Evolutionary conservation across 2,113 vertebrate genomes (phyloP).

Genomic region (Chrysochloris asiatica): DNA sequence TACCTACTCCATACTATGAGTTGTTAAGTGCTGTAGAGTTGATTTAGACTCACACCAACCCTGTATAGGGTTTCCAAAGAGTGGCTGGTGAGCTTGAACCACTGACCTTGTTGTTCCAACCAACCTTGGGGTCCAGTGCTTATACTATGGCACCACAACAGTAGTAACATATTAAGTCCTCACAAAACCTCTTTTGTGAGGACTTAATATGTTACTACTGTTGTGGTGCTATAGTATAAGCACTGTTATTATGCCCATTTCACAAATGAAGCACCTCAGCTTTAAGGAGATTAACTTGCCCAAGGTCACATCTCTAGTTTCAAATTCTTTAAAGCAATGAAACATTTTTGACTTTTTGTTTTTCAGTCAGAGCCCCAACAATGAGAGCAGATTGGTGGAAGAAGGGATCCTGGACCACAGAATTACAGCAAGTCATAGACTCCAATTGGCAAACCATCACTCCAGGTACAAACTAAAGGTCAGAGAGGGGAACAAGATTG

Average conservation of each 20-base stretch:
- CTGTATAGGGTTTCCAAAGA: too few species aligned
- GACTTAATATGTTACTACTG: not conserved
- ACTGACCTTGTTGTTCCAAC: too few species aligned
- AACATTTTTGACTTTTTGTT: not conserved
- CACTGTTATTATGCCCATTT: not conserved
- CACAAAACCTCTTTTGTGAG: not conserved
- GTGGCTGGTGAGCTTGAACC: too few species aligned
- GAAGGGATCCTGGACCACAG: not conserved
- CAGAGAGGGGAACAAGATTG: not conserved
- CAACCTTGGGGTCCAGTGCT: too few species aligned
- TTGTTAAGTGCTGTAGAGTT: too few species aligned
- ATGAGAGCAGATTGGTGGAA: not conserved
- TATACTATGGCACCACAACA: not conserved
- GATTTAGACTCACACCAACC: too few species aligned
- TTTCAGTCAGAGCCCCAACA: not conserved
- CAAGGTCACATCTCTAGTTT: not conserved
- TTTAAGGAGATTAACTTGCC: not conserved
- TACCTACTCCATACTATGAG: too few species aligned
- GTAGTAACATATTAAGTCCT: not conserved
- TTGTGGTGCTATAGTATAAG: not conserved
- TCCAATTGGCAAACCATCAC: not conserved
- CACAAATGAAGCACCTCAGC: not conserved
- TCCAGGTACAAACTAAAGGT: not conserved
- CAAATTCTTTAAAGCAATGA: not conserved
- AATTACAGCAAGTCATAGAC: not conserved